Percentiles rank a stretch among this genome's conserved stretches.
These are phyloP conservation scores for Bombus picipes DNA, from an alignment of 1,140 invertebrate species.

Conservation along the genomic window DNA sequence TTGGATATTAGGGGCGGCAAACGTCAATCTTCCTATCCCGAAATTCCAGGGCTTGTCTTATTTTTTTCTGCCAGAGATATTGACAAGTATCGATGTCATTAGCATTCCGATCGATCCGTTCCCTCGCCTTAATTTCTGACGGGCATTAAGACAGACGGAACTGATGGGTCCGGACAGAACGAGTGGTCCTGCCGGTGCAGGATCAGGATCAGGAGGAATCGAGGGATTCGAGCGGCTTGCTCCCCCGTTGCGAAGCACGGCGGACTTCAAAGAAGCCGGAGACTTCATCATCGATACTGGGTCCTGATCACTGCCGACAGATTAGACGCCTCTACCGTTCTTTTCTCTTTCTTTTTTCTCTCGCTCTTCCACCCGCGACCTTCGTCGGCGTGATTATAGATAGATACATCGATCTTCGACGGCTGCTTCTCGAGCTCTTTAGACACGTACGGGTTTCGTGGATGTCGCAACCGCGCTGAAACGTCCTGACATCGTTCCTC, in stretches of 20 bases:
- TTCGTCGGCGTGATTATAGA: constrained; percentile 52
- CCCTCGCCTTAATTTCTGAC: constrained; percentile 72
- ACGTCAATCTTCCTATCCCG: not conserved
- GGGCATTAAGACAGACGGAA: constrained; percentile 72
- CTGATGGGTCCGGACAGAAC: constrained; percentile 66
- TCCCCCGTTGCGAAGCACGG: constrained; percentile 78
- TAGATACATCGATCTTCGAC: constrained; percentile 54
- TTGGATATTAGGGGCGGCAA: not conserved
- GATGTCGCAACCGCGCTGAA: constrained; percentile 22
- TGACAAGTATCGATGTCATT: constrained; percentile 59
- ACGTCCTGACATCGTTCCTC: not conserved
- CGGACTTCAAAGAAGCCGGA: constrained; percentile 80
- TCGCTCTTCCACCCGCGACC: constrained; percentile 22
- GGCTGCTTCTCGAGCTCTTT: constrained; percentile 22
- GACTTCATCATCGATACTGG: constrained; percentile 82
- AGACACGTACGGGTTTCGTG: constrained; percentile 6
- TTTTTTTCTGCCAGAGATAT: constrained; percentile 27
- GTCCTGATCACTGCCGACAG: constrained; percentile 81
- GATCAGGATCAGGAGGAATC: constrained; percentile 65
- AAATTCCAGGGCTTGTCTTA: constrained; percentile 11
- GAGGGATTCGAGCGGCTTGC: constrained; percentile 69
- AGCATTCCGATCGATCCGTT: constrained; percentile 49
- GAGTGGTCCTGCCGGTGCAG: constrained; percentile 62
- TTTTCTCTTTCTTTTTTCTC: constrained; percentile 30
- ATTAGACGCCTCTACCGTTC: constrained; percentile 73